phyloP scores from a whole-genome alignment of 2,113 vertebrate genomes.

The Columba livia region DNA sequence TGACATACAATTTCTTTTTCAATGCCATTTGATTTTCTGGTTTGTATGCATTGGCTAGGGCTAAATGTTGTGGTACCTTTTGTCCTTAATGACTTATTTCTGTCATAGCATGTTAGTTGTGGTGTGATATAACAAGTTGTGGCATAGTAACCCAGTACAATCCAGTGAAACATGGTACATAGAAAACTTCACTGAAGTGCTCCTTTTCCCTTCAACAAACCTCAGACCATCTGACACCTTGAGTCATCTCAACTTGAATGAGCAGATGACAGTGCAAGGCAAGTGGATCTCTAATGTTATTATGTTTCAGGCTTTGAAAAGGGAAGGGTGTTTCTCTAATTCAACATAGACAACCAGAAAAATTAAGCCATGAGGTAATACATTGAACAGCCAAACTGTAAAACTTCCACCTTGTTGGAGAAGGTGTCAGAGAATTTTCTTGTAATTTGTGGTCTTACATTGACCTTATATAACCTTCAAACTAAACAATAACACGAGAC shows the following conservation, averaged over 20 bases:
- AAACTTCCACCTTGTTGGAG: not conserved
- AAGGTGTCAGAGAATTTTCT: not conserved
- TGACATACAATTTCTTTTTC: not conserved
- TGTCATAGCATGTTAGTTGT: not conserved
- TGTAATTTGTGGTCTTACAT: not conserved
- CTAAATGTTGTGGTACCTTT: not conserved
- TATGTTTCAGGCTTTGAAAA: not conserved
- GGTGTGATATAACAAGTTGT: not conserved
- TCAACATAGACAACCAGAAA: not conserved
- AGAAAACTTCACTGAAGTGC: not conserved
- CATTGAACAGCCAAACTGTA: not conserved
- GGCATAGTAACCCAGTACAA: not conserved
- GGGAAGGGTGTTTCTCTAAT: not conserved
- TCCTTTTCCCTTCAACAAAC: not conserved
- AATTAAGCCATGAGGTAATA: not conserved
- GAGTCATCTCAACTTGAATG: not conserved
- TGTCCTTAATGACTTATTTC: not conserved
- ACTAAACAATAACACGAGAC: not conserved
- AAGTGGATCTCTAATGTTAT: not conserved
- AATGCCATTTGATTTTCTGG: not conserved
- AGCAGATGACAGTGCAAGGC: not conserved
- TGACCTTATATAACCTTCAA: not conserved
- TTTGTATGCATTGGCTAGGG: not conserved
- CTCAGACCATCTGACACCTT: not conserved
- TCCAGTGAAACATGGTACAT: not conserved